Evolutionary conservation across 23 tunicate genomes (phyloP).

Genomic region (Aplidium turbinatum): DNA sequence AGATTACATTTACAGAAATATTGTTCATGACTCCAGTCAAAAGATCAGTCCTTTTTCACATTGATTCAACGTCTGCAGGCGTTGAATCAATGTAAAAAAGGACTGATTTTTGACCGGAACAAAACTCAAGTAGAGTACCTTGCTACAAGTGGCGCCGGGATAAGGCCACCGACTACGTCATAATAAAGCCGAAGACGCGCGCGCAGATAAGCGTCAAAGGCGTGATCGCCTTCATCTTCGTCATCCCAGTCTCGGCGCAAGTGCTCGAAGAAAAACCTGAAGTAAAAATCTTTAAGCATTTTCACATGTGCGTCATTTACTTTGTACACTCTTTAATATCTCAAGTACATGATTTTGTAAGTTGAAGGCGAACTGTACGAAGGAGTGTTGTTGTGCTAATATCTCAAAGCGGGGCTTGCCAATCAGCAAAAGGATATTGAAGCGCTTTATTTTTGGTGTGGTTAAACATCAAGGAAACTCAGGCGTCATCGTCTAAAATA

Average conservation of each 20-base stretch:
- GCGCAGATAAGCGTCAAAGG: constrained; percentile 83
- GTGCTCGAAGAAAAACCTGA: constrained; percentile 81
- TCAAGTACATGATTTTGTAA: too few species aligned
- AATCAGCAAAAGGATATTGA: too few species aligned
- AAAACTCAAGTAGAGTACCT: constrained; percentile 19
- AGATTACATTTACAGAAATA: not conserved
- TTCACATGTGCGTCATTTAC: too few species aligned
- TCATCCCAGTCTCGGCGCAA: constrained; percentile 94
- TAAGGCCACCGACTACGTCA: constrained; percentile 68
- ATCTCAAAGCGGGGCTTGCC: too few species aligned
- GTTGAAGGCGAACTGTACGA: too few species aligned
- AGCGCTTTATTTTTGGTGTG: too few species aligned
- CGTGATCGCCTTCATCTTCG: constrained; percentile 89
- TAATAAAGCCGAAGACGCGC: constrained; percentile 74
- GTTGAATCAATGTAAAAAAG: not conserved
- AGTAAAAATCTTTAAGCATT: not conserved
- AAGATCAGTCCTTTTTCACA: not conserved
- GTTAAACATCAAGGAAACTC: too few species aligned
- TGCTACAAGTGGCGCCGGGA: constrained; percentile 77
- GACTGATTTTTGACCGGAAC: not conserved
- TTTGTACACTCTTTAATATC: too few species aligned
- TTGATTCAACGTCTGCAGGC: not conserved
- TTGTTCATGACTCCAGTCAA: not conserved
- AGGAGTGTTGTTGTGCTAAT: too few species aligned
- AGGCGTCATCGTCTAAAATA: too few species aligned